phyloP scores from a whole-genome alignment of 2,888 invertebrate genomes.

The Chymomyza caudatula region DNA sequence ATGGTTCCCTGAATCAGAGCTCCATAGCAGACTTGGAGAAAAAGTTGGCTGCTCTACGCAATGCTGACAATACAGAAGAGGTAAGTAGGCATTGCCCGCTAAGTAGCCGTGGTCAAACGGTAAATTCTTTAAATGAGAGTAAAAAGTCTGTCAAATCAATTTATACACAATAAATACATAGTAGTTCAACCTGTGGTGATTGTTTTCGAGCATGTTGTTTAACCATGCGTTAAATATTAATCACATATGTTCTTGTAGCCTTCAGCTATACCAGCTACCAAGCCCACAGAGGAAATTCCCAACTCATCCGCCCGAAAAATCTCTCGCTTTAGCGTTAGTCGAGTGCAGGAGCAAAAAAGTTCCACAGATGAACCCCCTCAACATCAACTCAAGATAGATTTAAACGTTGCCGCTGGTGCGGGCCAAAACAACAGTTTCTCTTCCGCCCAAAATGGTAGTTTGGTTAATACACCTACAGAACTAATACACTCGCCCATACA shows the following conservation, averaged over 20 bases:
- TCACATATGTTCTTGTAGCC: constrained; percentile 6
- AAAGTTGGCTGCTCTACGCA: constrained; percentile 80
- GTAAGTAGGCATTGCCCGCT: too few species aligned
- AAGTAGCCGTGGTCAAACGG: too few species aligned
- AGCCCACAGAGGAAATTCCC: constrained; percentile 49
- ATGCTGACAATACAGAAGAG: constrained; percentile 67
- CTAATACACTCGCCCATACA: constrained; percentile 55
- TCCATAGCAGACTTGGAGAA: constrained; percentile 81
- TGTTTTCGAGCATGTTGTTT: too few species aligned
- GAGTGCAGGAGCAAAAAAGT: constrained; percentile 65
- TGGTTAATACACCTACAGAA: constrained; percentile 71
- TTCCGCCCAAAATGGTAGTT: constrained; percentile 40
- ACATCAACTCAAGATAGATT: constrained; percentile 58
- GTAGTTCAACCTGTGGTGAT: too few species aligned
- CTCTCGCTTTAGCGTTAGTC: constrained; percentile 73
- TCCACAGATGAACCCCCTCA: constrained; percentile 42
- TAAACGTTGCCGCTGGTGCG: constrained; percentile 42
- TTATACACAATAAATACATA: too few species aligned
- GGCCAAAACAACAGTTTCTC: constrained; percentile 20
- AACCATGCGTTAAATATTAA: neutral
- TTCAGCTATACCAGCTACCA: constrained; percentile 22
- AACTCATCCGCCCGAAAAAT: constrained; percentile 58
- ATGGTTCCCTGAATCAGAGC: constrained; percentile 62
- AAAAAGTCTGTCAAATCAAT: too few species aligned
- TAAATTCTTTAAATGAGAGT: too few species aligned